Conservation (phyloP, 2,113 vertebrate genomes). For the Hippocampus guttulatus region DNA sequence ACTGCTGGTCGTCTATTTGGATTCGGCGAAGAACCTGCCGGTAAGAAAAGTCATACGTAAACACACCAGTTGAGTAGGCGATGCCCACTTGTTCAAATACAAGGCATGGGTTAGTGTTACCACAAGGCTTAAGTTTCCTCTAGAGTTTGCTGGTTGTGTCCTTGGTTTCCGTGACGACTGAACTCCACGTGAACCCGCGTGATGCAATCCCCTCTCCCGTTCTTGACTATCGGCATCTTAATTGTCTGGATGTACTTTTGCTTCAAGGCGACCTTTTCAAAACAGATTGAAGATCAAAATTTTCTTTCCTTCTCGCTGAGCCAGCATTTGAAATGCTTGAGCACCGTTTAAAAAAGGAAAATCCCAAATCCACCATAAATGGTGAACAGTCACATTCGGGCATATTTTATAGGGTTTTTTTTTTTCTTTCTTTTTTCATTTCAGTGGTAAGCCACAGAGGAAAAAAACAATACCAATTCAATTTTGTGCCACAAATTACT, state of each 20-base stretch:
- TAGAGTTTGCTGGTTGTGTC: constrained; percentile 12
- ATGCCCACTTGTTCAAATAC: constrained; percentile 20
- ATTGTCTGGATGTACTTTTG: neutral
- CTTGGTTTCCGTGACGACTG: constrained; percentile 10
- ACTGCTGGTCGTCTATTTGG: constrained; percentile 88
- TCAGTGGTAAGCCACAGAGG: too few species aligned
- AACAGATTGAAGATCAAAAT: neutral
- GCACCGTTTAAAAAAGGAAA: neutral
- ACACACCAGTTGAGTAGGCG: constrained; percentile 19
- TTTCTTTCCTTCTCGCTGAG: neutral
- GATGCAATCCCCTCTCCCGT: neutral
- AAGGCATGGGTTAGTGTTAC: constrained; percentile 14
- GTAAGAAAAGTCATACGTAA: constrained; percentile 71
- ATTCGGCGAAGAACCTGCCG: constrained; percentile 91
- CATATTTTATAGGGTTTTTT: neutral
- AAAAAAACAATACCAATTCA: too few species aligned
- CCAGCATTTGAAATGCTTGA: neutral
- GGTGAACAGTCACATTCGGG: too few species aligned
- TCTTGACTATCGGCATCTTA: neutral
- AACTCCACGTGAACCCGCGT: constrained; percentile 12
- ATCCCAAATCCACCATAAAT: neutral
- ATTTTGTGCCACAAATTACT: too few species aligned
- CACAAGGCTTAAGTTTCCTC: constrained; percentile 5
- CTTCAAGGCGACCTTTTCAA: neutral
- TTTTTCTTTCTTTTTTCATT: too few species aligned